A percentile compares a stretch with the other conserved stretches of the same genome.
These are phyloP conservation scores for Platycheirus albimanus DNA, from an alignment of 2,888 invertebrate genomes.

Conservation along the genomic window DNA sequence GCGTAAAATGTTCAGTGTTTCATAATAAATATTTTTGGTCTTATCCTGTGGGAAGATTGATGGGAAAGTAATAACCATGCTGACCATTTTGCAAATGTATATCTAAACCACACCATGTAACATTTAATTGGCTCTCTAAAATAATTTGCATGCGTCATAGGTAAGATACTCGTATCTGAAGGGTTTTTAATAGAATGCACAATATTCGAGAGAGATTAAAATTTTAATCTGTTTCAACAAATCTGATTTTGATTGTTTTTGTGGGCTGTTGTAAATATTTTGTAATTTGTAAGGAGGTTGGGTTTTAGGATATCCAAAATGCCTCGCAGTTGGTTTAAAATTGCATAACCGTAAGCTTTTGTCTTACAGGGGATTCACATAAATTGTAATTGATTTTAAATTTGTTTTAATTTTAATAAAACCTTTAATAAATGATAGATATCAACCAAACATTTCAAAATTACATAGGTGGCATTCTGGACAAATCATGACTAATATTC, in stretches of 20 bases:
- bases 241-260: background rate
- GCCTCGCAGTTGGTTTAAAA: too few relatives aligned
- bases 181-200: background rate
- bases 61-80: slow-evolving; percentile 39
- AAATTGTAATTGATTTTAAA: too few relatives aligned
- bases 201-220: background rate
- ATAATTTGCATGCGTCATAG: background rate
- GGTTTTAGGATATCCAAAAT: too few relatives aligned
- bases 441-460: too few relatives aligned
- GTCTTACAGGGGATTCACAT: too few relatives aligned
- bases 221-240: background rate
- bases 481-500: too few relatives aligned
- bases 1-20: slow-evolving; percentile 53
- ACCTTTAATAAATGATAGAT: too few relatives aligned
- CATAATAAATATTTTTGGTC: slow-evolving; percentile 45
- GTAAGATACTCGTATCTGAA: background rate
- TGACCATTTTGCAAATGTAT: slow-evolving; percentile 35
- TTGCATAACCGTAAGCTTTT: too few relatives aligned
- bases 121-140: slow-evolving; percentile 12
- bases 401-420: too few relatives aligned
- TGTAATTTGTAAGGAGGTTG: background rate
- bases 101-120: slow-evolving; percentile 2
- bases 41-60: slow-evolving; percentile 39
- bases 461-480: too few relatives aligned
- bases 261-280: background rate